These are phyloP conservation scores for Salvelinus alpinus DNA, from an alignment of 2,113 vertebrate species.

Conservation along the genomic window DNA sequence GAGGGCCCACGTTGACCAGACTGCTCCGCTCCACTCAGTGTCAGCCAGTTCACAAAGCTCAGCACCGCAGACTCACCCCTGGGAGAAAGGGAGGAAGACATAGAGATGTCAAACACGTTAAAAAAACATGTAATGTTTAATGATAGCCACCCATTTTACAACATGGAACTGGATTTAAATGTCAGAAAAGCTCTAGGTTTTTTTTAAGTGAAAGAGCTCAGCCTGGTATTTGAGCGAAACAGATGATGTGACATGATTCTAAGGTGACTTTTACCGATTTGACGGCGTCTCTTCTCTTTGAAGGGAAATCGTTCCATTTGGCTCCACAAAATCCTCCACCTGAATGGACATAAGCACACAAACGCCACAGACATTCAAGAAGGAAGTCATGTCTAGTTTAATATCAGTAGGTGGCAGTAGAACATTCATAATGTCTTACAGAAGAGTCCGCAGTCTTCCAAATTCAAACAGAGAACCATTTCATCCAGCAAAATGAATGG, in stretches of 20 bases:
- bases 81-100: background rate
- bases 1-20: slow-evolving; percentile 91
- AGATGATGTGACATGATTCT: background rate
- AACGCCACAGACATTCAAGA: background rate
- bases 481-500: background rate
- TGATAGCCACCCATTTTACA: no score
- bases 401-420: slow-evolving; percentile 57
- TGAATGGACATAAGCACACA: slow-evolving; percentile 47
- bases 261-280: slow-evolving; percentile 77
- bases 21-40: slow-evolving; percentile 90
- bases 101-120: background rate
- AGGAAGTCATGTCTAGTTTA: background rate
- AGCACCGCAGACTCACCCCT: slow-evolving; percentile 95
- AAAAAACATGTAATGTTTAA: background rate
- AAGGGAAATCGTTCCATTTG: slow-evolving; percentile 94
- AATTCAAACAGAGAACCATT: background rate
- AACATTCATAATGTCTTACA: background rate
- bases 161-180: no score
- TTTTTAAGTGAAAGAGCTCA: background rate
- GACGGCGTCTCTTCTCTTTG: slow-evolving; percentile 94
- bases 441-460: background rate
- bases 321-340: slow-evolving; percentile 98
- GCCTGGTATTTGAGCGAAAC: background rate
- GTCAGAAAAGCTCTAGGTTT: no score
- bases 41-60: slow-evolving; percentile 97